phyloP scores from a whole-genome alignment of 2,797 vertebrate species.

The Takifugu rubripes region DNA sequence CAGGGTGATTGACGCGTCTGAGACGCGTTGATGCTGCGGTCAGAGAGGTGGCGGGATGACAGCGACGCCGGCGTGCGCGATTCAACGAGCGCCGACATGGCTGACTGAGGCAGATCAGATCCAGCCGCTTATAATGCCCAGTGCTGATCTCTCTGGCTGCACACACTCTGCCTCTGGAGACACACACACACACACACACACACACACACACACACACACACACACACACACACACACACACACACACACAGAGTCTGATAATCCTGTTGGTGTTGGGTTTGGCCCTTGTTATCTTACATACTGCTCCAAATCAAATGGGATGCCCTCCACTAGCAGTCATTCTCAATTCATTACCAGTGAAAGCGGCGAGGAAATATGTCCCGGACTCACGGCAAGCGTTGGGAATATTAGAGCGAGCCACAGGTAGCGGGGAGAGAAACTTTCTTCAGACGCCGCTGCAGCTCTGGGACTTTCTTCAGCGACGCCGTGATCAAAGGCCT shows the following conservation, averaged over 20 bases:
- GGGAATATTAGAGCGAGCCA: conserved; percentile 24
- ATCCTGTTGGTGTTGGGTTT: conserved; percentile 53
- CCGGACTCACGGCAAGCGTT: conserved; percentile 14
- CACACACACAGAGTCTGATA: conserved; percentile 43
- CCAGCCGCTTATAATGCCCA: conserved; percentile 40
- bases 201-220: too few relatives aligned
- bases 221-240: neutral
- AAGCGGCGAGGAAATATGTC: conserved; percentile 32
- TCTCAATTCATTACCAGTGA: conserved; percentile 51
- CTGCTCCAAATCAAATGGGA: conserved; percentile 48
- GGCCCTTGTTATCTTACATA: conserved; percentile 48
- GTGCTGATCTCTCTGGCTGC: conserved; percentile 60
- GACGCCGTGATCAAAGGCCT: conserved; percentile 43
- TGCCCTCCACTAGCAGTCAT: conserved; percentile 39
- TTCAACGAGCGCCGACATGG: conserved; percentile 16
- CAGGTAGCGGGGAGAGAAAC: conserved; percentile 26
- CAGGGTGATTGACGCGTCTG: conserved; percentile 72
- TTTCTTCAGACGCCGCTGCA: conserved; percentile 29
- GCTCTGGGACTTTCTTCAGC: conserved; percentile 17
- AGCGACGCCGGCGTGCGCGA: conserved; percentile 25
- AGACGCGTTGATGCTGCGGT: conserved; percentile 58
- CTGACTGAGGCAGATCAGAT: conserved; percentile 56
- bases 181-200: conserved; percentile 32
- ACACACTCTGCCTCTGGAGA: conserved; percentile 55
- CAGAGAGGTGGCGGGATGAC: conserved; percentile 60